Evolutionary conservation across 2,797 vertebrate species (phyloP).

Genomic region (Phalanger gymnotis): DNA sequence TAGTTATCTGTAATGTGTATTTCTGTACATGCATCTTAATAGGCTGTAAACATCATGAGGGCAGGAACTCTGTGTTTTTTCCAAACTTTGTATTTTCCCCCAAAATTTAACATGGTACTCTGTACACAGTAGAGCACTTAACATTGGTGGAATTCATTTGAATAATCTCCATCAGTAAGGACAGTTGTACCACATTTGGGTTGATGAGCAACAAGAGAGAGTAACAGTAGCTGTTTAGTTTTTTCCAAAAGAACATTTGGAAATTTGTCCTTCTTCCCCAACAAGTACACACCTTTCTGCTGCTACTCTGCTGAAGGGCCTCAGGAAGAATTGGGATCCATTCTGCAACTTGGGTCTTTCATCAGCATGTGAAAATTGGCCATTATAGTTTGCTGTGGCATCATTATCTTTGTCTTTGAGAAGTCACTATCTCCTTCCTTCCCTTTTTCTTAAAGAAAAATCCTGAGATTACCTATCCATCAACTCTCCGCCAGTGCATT

Average conservation of each 20-base stretch:
- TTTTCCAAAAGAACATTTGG: not conserved
- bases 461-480: slow-evolving; percentile 67
- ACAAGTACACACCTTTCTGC: not conserved
- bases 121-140: not conserved
- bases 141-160: not conserved
- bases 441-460: slow-evolving; percentile 78
- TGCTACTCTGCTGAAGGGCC: not conserved
- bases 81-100: not conserved
- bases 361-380: not conserved
- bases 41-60: not conserved
- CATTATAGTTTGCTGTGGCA: not conserved
- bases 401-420: not conserved
- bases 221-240: not conserved
- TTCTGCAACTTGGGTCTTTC: fast-evolving
- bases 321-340: not conserved
- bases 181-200: not conserved
- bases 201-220: not conserved
- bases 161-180: not conserved
- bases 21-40: not conserved
- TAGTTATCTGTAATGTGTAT: not conserved
- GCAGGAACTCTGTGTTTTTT: not conserved
- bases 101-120: not conserved
- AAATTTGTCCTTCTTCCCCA: not conserved
- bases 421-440: not conserved
- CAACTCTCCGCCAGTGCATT: slow-evolving; percentile 82